These are phyloP conservation scores for Argyrosomus japonicus DNA, from an alignment of 2,113 vertebrate genomes.

Conservation along the genomic window DNA sequence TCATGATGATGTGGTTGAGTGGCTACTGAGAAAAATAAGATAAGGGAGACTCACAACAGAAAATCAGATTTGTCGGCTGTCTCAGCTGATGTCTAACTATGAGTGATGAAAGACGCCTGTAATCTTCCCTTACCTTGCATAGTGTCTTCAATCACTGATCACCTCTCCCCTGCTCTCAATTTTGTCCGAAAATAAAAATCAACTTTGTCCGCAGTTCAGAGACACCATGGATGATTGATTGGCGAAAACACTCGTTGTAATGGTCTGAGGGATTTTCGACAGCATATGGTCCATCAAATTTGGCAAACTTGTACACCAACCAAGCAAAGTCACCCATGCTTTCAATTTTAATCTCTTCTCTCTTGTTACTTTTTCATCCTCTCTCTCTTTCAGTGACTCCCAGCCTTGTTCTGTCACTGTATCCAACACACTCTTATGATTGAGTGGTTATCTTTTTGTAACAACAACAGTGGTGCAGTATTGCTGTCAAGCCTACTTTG, in stretches of 20 bases:
- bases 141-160: slow-evolving; percentile 49
- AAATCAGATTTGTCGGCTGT: neutral
- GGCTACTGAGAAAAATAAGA: neutral
- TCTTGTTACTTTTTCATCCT: neutral
- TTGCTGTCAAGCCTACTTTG: slow-evolving; percentile 1
- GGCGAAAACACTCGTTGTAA: slow-evolving; percentile 49
- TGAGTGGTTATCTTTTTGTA: slow-evolving; percentile 15
- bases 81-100: slow-evolving; percentile 21
- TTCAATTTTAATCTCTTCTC: slow-evolving; percentile 54
- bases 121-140: slow-evolving; percentile 4
- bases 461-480: neutral
- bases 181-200: slow-evolving; percentile 36
- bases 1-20: neutral
- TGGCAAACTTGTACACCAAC: slow-evolving; percentile 46
- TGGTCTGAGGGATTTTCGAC: slow-evolving; percentile 51
- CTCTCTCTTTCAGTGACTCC: neutral
- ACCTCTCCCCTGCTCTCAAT: slow-evolving; percentile 20
- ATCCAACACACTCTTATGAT: neutral
- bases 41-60: neutral
- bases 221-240: slow-evolving; percentile 55
- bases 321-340: slow-evolving; percentile 51
- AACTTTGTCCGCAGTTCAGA: slow-evolving; percentile 41
- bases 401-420: slow-evolving; percentile 12
- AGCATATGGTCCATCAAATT: slow-evolving; percentile 65
- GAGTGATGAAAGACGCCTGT: slow-evolving; percentile 36